Evolutionary conservation across 1,140 invertebrate species (phyloP), one percentile per base, ranked within the genome.

Genomic region (Listronotus bonariensis): DNA sequence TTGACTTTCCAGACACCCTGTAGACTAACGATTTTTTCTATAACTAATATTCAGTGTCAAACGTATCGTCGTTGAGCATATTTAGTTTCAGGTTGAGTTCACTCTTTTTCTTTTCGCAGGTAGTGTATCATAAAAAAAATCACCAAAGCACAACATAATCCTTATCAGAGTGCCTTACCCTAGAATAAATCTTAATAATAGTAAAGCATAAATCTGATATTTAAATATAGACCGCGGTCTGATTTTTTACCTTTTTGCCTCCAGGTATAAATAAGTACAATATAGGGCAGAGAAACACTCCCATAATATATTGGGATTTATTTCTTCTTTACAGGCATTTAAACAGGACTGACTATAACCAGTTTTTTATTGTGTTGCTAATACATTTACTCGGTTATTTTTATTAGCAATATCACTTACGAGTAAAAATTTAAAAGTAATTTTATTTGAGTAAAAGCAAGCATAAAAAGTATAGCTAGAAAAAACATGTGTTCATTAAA

Each of bases 211-310:
- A 52, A 61, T 51, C 58, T 61, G 58, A 61, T 52, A 61, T 61
- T 51, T 61, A 51, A 51, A 61, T 51, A 61, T 61, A 41, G 58
- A 52, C 42, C 58, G 32, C 58, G 58, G 57, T 59, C 46, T 59
- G 57, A 61, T 58, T 51, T 61, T 59, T 46, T 61, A 61, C 58
- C 58, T 52, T 51, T 61, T 41, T 52, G 34, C 57, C 58, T 53
- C 43, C 58, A 61, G 58, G 58, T 61, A 61, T 31, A 54, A 20
- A 2, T 20, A 49, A 17, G 26, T 31, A 31, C 17, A 49, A 12
- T 15, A 18, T 7, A 49, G 8, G 46, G n/a, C 17, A 31, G 34
- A 10, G 34, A 10, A 36, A 36, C 34, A 36, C 34, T 36, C 34
- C 34, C 34, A 36, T 36, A 36, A 36, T 36, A 36, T 36, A 12